phyloP scores from a whole-genome alignment of 2,797 vertebrate species.

The Manis crassicaudata region DNA sequence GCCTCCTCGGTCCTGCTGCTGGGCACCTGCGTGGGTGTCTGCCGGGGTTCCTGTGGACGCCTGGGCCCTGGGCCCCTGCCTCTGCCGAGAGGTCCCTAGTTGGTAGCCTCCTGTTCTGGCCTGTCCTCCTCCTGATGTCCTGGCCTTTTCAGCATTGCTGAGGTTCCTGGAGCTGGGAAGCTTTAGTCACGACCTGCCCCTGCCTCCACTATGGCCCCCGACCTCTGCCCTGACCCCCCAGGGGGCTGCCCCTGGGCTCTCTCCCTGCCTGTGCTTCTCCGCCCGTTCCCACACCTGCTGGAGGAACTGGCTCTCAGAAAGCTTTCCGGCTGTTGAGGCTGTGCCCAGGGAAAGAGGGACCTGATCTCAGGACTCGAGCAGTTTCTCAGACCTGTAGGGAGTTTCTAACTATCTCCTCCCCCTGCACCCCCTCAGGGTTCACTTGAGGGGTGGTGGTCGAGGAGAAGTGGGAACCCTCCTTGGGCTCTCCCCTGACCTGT shows the following conservation, averaged over 20 bases:
- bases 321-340: not conserved
- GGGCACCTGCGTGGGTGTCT: not conserved
- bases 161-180: not conserved
- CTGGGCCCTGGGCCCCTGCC: not conserved
- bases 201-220: not conserved
- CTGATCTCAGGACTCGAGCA: not conserved
- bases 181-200: not conserved
- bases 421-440: not conserved
- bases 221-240: not conserved
- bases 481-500: too few relatives aligned
- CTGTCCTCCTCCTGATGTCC: not conserved
- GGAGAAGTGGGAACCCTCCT: not conserved
- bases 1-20: not conserved
- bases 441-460: not conserved
- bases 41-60: too few relatives aligned
- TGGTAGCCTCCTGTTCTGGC: not conserved
- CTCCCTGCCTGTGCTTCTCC: not conserved
- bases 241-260: not conserved
- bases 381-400: not conserved
- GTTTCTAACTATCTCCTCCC: not conserved
- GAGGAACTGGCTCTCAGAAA: not conserved
- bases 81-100: not conserved
- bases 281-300: accelerated
- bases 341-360: not conserved
- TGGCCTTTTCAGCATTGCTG: not conserved